Percentiles rank a stretch among this genome's conserved stretches.
Evolutionary conservation across 2,888 invertebrate genomes (phyloP).

Genomic region (Tachina grossa): DNA sequence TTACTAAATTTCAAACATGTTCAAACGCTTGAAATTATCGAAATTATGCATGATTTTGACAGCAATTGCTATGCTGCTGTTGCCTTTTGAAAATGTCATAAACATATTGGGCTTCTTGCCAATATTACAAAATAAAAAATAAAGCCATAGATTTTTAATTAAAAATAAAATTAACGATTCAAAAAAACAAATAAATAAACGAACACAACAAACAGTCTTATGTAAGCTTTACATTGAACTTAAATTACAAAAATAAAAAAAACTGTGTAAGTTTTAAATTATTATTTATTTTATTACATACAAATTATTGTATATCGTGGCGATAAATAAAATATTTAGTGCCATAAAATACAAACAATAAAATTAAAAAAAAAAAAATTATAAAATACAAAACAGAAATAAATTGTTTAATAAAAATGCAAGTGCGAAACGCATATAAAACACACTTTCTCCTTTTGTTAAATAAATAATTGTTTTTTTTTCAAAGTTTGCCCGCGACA

Average conservation of each 20-base stretch:
- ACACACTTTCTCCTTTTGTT: conserved; percentile 64
- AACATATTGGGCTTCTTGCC: conserved; percentile 62
- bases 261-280: conserved; percentile 3
- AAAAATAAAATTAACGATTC: neutral
- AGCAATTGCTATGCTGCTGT: neutral
- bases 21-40: too few species aligned
- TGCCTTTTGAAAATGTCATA: conserved; percentile 42
- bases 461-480: conserved; percentile 17
- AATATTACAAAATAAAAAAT: conserved; percentile 37
- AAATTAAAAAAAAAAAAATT: conserved; percentile 2
- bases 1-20: conserved; percentile 21
- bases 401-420: conserved; percentile 43
- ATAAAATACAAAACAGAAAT: conserved; percentile 28
- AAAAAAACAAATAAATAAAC: conserved; percentile 18
- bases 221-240: conserved; percentile 74
- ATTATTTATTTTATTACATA: neutral
- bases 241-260: conserved; percentile 27
- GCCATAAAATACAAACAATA: conserved; percentile 25
- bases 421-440: conserved; percentile 35
- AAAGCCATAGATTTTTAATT: neutral
- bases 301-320: conserved; percentile 50
- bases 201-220: conserved; percentile 49
- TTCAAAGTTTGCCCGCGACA: conserved; percentile 46
- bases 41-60: conserved; percentile 13
- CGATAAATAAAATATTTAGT: conserved; percentile 17